Evolutionary conservation across 2,113 vertebrate genomes (phyloP).

Genomic region (Corythornis vintsioides): DNA sequence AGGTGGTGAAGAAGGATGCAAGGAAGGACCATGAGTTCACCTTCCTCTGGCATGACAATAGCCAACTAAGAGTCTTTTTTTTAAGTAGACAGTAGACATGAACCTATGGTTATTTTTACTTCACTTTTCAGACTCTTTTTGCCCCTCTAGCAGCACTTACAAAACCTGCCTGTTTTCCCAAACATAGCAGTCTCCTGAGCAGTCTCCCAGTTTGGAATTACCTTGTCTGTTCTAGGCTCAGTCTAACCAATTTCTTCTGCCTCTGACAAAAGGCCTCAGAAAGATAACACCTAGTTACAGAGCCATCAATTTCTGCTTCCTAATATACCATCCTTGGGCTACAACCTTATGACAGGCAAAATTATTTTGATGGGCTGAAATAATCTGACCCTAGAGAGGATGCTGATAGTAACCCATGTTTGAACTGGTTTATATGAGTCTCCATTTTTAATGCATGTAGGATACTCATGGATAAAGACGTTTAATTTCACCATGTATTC

Average conservation of each 20-base stretch:
- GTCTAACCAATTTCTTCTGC: not conserved
- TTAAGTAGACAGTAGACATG: not conserved
- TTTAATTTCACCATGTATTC: not conserved
- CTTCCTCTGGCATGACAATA: not conserved
- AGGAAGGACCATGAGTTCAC: not conserved
- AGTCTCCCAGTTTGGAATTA: not conserved
- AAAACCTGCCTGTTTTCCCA: not conserved
- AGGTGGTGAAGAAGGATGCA: not conserved
- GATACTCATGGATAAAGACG: not conserved
- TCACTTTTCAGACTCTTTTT: not conserved
- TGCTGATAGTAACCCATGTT: not conserved
- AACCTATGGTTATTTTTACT: not conserved
- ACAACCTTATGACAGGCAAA: not conserved
- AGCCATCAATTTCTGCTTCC: not conserved
- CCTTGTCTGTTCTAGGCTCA: not conserved
- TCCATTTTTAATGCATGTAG: not conserved
- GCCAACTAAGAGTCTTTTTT: not conserved
- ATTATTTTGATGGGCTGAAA: not conserved
- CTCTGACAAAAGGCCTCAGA: not conserved
- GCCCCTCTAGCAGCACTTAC: not conserved
- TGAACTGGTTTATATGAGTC: not conserved
- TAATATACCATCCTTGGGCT: not conserved
- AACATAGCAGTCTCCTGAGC: not conserved
- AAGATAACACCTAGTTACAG: not conserved
- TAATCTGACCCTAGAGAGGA: not conserved